Percentiles rank a stretch among this genome's conserved stretches.
Evolutionary conservation across 2,888 invertebrate species (phyloP).

Genomic region (Lasioglossum malachurum): DNA sequence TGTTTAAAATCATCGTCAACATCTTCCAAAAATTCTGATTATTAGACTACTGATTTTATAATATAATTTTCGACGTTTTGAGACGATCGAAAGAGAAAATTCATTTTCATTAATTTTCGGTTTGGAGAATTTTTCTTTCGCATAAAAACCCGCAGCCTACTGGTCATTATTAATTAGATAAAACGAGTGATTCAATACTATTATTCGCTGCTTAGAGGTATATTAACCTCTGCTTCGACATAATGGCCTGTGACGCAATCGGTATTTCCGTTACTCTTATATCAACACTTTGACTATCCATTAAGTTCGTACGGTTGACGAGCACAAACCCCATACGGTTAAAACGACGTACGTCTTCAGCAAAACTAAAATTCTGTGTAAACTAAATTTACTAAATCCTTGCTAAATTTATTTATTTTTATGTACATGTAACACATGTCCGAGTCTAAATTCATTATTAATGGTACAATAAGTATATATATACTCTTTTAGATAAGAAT

Average conservation of each 20-base stretch:
- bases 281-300: background rate
- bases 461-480: background rate
- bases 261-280: constrained; percentile 13
- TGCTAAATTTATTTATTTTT: background rate
- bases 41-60: background rate
- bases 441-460: background rate
- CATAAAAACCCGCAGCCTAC: background rate
- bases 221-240: constrained; percentile 13
- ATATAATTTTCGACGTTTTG: background rate
- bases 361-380: background rate
- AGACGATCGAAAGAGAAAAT: background rate
- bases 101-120: background rate
- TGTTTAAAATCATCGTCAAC: background rate
- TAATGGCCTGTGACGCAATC: constrained; percentile 6
- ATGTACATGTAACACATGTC: background rate
- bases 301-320: background rate
- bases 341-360: background rate
- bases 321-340: background rate
- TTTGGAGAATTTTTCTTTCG: background rate
- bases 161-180: background rate
- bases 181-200: background rate
- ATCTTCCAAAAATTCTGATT: background rate
- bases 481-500: no score
- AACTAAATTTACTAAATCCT: background rate
- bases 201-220: background rate